Base-by-base conservation (phyloP, 2,888 invertebrate genomes). In the Taenaris catops region DNA sequence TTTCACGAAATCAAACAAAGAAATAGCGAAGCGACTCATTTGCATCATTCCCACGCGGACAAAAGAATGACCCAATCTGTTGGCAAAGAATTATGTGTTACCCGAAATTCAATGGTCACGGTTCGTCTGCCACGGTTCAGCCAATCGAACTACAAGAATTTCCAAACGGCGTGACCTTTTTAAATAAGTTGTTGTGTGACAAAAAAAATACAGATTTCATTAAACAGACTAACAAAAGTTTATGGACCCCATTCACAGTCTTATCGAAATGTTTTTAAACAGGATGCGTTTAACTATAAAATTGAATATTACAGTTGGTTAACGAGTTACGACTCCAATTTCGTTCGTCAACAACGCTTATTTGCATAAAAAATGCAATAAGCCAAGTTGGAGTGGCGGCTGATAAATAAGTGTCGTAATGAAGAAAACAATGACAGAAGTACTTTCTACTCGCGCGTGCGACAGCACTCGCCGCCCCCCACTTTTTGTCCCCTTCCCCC, bases 1-100 rank as follows among this genome's bases (percentile, higher is more conserved):
- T 84, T 84, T 84, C 84, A 83, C 84, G 81, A 84, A 81, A 84
- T 84, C 84, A 84, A 84, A 84, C 84, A 84, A 84, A 84, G 84
- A 84, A 81, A 83, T 81, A 80, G 81, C 74, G 75, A 79, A 73
- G 70, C 60, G 60, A 68, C 78, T 83, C 83, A 84, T 84, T 86
- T 84, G 75, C 84, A 86, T 86, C 72, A 65, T 83, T 86, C 84
- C 80, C 84, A 86, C 78, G 76, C 75, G 78, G 78, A 86, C 83
- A 86, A 86, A 70, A 78, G 83, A 83, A 81, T 81, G 78, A 73
- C 74, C 81, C 75, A 78, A 81, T 80, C 78, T 61, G 74, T 80
- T 80, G 79, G 79, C 81, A 78, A 79, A 72, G 69, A 71, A 70
- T 71, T 71, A 79, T 78, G 75, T 75, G 76, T 78, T 76, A 67